These are phyloP conservation scores for Nannobrachium achirus DNA, from an alignment of 2,113 vertebrate species.

Conservation along the genomic window DNA sequence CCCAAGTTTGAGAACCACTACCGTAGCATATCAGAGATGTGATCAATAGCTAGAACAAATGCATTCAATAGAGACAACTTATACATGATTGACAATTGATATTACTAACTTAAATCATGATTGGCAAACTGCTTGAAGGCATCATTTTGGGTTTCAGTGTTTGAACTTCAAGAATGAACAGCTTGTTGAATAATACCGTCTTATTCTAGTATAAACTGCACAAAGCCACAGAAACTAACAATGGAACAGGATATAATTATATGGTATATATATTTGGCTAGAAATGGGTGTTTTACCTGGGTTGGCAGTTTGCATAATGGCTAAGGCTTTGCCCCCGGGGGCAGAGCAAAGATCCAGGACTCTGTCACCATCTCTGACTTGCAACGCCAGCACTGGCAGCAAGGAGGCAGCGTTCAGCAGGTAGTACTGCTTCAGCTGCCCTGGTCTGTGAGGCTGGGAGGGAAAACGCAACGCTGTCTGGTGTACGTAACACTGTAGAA, in stretches of 20 bases:
- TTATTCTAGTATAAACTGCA: too few species aligned
- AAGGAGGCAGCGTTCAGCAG: conserved; percentile 93
- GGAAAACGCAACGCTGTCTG: conserved; percentile 77
- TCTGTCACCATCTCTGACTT: conserved; percentile 83
- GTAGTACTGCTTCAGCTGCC: conserved; percentile 89
- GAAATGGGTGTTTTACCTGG: conserved; percentile 80
- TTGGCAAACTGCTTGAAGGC: too few species aligned
- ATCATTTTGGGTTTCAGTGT: neutral
- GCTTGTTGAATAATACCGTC: too few species aligned
- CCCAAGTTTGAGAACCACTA: too few species aligned
- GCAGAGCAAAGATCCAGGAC: conserved; percentile 95
- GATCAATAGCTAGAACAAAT: neutral
- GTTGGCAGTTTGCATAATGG: conserved; percentile 85
- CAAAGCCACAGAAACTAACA: neutral
- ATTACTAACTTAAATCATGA: neutral
- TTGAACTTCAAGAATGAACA: neutral
- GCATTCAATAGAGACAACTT: conserved; percentile 11
- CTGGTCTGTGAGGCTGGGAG: conserved; percentile 83
- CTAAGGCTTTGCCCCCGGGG: conserved; percentile 93
- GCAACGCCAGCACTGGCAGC: conserved; percentile 90
- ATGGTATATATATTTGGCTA: neutral
- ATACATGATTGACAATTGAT: neutral
- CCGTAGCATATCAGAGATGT: neutral
- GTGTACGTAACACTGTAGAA: conserved; percentile 85
- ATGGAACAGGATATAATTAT: too few species aligned